These are phyloP conservation scores for Prenolepis imparis DNA, from an alignment of 2,888 invertebrate genomes.

Conservation along the genomic window DNA sequence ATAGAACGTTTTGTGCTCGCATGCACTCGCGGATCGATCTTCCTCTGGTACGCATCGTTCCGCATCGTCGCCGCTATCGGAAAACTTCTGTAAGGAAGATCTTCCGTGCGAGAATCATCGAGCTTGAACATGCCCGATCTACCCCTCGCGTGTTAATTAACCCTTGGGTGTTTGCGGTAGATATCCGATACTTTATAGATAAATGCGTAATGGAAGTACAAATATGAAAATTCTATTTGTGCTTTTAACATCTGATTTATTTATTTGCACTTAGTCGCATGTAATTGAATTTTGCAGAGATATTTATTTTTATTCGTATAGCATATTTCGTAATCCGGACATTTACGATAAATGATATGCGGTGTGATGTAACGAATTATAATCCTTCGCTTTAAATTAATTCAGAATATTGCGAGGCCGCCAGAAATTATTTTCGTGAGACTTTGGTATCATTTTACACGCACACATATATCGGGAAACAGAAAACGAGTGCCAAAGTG, in stretches of 20 bases:
- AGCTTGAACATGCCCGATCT: not conserved
- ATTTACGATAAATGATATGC: constrained; percentile 3
- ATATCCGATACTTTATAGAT: not conserved
- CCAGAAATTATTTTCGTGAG: constrained; percentile 37
- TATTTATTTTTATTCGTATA: not conserved
- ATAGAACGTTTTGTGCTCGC: constrained; percentile 45
- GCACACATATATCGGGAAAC: not conserved
- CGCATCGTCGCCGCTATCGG: constrained; percentile 45
- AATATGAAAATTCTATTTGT: not conserved
- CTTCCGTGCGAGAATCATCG: constrained; percentile 25
- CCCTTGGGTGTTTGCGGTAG: not conserved
- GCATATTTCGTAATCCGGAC: not conserved
- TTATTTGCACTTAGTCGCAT: not conserved
- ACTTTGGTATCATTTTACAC: constrained; percentile 35
- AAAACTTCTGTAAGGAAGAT: constrained; percentile 26
- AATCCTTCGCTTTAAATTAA: constrained; percentile 44
- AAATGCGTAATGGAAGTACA: not conserved
- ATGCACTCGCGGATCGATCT: constrained; percentile 44
- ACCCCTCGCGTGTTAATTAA: constrained; percentile 32
- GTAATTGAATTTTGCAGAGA: not conserved
- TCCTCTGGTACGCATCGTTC: constrained; percentile 47
- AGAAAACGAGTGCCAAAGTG: not conserved
- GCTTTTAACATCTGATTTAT: not conserved
- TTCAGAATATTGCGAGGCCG: constrained; percentile 13
- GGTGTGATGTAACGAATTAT: constrained; percentile 1